phyloP scores from a whole-genome alignment of 2,113 vertebrate species.

The Elaphurus davidianus region DNA sequence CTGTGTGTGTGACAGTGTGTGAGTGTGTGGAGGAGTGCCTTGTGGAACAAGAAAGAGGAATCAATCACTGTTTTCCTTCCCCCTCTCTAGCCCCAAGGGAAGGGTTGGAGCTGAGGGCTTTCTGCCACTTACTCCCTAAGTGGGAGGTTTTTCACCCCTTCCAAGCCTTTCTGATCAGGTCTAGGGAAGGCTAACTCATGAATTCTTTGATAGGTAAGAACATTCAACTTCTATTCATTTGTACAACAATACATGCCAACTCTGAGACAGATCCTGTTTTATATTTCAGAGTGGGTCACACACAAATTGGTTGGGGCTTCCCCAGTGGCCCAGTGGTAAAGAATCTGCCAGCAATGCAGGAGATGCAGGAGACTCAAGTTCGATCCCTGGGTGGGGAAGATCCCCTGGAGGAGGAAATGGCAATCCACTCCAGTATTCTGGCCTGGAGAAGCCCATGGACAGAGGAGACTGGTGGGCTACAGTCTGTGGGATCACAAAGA shows the following conservation, averaged over 20 bases:
- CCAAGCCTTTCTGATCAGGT: not conserved
- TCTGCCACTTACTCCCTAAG: not conserved
- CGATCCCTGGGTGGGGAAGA: not conserved
- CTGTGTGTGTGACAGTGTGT: conserved; percentile 10
- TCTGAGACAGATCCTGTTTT: not conserved
- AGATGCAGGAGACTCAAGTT: not conserved
- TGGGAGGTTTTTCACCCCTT: not conserved
- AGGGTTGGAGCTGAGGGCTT: not conserved
- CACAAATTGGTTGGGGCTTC: not conserved
- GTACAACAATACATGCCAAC: not conserved
- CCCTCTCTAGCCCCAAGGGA: not conserved
- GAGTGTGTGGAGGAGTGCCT: conserved; percentile 23
- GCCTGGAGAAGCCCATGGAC: not conserved
- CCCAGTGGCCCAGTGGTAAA: not conserved
- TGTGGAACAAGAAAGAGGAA: not conserved
- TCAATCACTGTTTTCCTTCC: not conserved
- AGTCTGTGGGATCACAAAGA: not conserved
- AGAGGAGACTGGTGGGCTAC: not conserved
- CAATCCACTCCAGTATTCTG: not conserved
- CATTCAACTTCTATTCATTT: not conserved
- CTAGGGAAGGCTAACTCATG: not conserved
- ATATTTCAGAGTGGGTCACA: not conserved
- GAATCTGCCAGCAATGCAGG: not conserved
- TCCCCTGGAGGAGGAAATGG: not conserved
- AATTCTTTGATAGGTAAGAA: not conserved